Conservation (phyloP, 2,797 vertebrate genomes). For the Leuciscus waleckii region DNA sequence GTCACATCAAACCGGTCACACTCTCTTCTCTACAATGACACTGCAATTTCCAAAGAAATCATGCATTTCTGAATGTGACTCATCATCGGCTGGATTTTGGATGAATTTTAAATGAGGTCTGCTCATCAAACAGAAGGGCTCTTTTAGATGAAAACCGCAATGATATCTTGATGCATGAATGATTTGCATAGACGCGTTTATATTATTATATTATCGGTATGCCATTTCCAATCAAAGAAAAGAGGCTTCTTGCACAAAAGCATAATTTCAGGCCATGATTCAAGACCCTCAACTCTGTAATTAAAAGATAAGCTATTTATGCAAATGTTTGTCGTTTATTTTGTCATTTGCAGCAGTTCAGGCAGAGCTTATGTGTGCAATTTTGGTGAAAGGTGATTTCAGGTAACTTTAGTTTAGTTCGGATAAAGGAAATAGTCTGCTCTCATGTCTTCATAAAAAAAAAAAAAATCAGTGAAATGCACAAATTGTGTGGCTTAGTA, state of each 20-base stretch:
- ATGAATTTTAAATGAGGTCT: constrained; percentile 45
- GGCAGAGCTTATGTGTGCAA: constrained; percentile 61
- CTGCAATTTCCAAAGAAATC: background rate
- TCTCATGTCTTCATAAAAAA: background rate
- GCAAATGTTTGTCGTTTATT: constrained; percentile 72
- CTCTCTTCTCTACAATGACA: background rate
- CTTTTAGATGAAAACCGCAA: constrained; percentile 48
- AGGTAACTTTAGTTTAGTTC: constrained; percentile 11
- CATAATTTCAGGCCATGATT: constrained; percentile 63
- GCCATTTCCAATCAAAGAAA: constrained; percentile 64
- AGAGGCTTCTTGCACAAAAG: constrained; percentile 60
- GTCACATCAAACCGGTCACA: background rate
- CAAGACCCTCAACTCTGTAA: constrained; percentile 70
- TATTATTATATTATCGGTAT: constrained; percentile 46
- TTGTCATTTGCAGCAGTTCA: constrained; percentile 64
- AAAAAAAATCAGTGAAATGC: too few relatives aligned
- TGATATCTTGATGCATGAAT: constrained; percentile 55
- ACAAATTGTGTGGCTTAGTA: background rate
- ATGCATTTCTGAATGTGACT: constrained; percentile 33
- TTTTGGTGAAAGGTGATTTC: constrained; percentile 62
- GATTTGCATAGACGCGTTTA: constrained; percentile 32
- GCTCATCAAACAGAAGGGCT: constrained; percentile 50
- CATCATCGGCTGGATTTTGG: constrained; percentile 31
- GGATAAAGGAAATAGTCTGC: background rate
- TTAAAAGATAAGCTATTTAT: constrained; percentile 78